phyloP scores from a whole-genome alignment of 2,113 vertebrate genomes.

The Nibea coibor region DNA sequence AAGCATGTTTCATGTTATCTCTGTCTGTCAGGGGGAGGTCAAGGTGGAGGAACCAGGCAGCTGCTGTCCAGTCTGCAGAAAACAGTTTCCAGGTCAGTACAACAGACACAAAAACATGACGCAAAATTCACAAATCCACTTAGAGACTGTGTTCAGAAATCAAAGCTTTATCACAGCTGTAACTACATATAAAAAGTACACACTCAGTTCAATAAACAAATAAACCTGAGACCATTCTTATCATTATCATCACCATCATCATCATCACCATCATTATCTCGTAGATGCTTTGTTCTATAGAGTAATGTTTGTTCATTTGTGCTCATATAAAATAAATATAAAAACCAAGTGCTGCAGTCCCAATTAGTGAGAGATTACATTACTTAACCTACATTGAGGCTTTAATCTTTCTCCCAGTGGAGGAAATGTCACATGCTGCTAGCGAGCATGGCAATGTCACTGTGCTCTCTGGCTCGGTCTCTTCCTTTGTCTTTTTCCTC shows the following conservation, averaged over 20 bases:
- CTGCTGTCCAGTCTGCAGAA: slow-evolving; percentile 89
- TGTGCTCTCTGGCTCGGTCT: slow-evolving; percentile 25
- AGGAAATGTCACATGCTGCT: slow-evolving; percentile 52
- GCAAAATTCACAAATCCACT: neutral
- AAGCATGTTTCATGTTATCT: neutral
- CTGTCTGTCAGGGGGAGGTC: slow-evolving; percentile 82
- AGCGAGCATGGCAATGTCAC: slow-evolving; percentile 57
- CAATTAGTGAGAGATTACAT: slow-evolving; percentile 69
- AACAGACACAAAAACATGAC: neutral
- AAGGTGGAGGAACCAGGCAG: slow-evolving; percentile 84
- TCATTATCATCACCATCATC: too few species aligned
- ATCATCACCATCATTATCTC: neutral
- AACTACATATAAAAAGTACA: neutral
- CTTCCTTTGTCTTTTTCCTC: slow-evolving; percentile 25
- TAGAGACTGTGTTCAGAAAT: neutral
- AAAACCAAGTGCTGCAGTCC: slow-evolving; percentile 33
- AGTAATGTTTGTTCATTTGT: neutral
- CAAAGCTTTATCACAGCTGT: neutral
- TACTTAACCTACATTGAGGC: slow-evolving; percentile 53
- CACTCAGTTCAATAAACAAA: neutral
- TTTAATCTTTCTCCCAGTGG: slow-evolving; percentile 62
- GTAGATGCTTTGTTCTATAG: neutral
- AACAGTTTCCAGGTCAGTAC: slow-evolving; percentile 79
- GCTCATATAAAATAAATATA: neutral
- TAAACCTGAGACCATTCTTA: neutral